Base-by-base conservation (phyloP, 2,113 vertebrate species). In the Zeus faber region DNA sequence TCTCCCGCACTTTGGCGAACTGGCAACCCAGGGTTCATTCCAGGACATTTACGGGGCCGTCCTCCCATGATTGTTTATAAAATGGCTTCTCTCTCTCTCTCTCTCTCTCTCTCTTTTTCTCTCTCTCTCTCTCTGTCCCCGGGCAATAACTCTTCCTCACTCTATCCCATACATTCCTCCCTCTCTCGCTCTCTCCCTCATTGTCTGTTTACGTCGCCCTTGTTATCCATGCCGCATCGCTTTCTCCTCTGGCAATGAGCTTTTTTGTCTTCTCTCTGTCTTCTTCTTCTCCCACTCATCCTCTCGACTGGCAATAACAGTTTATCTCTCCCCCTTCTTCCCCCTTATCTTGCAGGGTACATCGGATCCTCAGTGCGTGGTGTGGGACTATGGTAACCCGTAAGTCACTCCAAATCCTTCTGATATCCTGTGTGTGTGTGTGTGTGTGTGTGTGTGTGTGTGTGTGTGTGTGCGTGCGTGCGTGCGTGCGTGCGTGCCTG, bases 311-410 rank as follows among this genome's bases (percentile, higher is more conserved):
- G n/a, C n/a, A n/a, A n/a, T n/a, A n/a, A n/a, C n/a, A n/a, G n/a
- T n/a, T n/a, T n/a, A n/a, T n/a, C 29, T 35, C 18, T 2, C 11
- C 3, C 25, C 16, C 21, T 20, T 45, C 45, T 13, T 18, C n/a
- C n/a, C 4, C 33, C 58, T 49, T 81, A 45, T 86, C 50, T 76
- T 62, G 37, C 79, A 99, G 96, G 95, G 95, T 72, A 98, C 96
- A 24, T 94, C 93, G 2, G 92, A 96, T 72, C 91, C 95, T 40
- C 95, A 92, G 67, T 99, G 96, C 1, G 92, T 95, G 70, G 93
- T 94, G 79, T 98, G 95, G 96, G 94, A 99, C 86, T 93, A 95
- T 76, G 83, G 91, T 31, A 94, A 90, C 92, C 89, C 70, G 96
- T 99, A 89, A 96, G 96, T 94, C 72, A 62, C 40, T 39, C 61